These are phyloP conservation scores for Columba livia DNA, from an alignment of 2,113 vertebrate genomes.

Conservation along the genomic window DNA sequence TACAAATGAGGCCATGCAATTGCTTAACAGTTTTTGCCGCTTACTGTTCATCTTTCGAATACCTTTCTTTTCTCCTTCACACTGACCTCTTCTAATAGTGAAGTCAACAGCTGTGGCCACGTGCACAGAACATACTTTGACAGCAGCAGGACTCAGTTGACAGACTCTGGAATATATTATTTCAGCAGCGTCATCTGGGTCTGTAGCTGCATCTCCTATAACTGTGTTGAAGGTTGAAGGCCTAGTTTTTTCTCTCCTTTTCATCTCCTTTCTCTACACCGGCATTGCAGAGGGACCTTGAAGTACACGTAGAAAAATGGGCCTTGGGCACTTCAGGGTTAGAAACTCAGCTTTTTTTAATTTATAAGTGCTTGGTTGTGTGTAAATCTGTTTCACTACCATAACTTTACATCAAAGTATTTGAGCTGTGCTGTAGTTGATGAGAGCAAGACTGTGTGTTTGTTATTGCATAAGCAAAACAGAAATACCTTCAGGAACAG, in stretches of 20 bases:
- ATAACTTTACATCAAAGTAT: slow-evolving; percentile 25
- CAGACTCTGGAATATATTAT: slow-evolving; percentile 37
- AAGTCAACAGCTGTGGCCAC: background rate
- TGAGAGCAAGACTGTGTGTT: background rate
- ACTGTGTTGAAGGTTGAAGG: background rate
- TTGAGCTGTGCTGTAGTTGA: background rate
- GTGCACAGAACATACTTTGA: background rate
- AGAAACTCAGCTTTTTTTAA: background rate
- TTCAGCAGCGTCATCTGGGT: background rate
- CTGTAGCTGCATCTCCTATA: background rate
- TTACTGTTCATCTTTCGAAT: background rate
- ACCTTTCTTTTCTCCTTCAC: slow-evolving; percentile 24
- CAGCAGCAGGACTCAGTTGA: slow-evolving; percentile 19
- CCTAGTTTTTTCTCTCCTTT: background rate
- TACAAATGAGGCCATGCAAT: background rate
- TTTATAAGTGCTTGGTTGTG: background rate
- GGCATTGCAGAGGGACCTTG: background rate
- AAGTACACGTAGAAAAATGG: background rate
- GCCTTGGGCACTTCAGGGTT: background rate
- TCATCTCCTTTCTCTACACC: background rate
- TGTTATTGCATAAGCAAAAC: background rate
- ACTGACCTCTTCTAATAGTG: background rate
- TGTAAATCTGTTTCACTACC: slow-evolving; percentile 4
- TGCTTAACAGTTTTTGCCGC: background rate
- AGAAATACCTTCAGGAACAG: background rate